These are phyloP conservation scores for Crypturellus undulatus DNA, from an alignment of 2,113 vertebrate species.

Conservation along the genomic window DNA sequence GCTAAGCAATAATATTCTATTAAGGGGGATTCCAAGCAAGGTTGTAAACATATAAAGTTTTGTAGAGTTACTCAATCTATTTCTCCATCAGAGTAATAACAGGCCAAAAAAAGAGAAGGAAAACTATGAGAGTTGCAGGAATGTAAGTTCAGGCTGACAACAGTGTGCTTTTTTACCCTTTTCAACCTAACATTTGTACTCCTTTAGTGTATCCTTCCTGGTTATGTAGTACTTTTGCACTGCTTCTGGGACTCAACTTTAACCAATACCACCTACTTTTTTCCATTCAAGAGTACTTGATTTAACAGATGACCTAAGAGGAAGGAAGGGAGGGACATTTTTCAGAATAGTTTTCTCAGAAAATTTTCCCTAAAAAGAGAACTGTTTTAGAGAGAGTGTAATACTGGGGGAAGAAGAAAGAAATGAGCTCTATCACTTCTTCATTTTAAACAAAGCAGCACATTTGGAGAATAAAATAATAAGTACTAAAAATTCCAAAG, in stretches of 20 bases:
- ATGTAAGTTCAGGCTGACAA: neutral
- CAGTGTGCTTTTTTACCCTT: neutral
- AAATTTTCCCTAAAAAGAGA: neutral
- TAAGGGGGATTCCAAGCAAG: neutral
- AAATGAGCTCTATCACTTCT: neutral
- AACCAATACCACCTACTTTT: neutral
- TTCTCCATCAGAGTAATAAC: neutral
- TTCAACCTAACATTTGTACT: neutral
- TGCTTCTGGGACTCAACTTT: neutral
- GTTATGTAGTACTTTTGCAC: neutral
- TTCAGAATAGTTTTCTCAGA: neutral
- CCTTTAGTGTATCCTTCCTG: neutral
- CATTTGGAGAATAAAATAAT: neutral
- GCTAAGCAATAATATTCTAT: neutral
- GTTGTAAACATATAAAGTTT: neutral
- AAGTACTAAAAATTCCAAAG: neutral
- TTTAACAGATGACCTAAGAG: neutral
- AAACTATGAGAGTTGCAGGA: neutral
- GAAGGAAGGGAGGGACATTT: rapidly evolving
- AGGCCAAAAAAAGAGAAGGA: neutral
- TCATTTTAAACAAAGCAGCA: neutral
- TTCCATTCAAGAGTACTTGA: neutral
- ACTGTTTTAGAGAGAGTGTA: rapidly evolving
- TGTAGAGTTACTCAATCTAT: neutral
- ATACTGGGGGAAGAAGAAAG: too few relatives aligned